A percentile compares a stretch with the other conserved stretches of the same genome.
Evolutionary conservation across 2,888 invertebrate species (phyloP).

Genomic region (Eupeodes luniger): DNA sequence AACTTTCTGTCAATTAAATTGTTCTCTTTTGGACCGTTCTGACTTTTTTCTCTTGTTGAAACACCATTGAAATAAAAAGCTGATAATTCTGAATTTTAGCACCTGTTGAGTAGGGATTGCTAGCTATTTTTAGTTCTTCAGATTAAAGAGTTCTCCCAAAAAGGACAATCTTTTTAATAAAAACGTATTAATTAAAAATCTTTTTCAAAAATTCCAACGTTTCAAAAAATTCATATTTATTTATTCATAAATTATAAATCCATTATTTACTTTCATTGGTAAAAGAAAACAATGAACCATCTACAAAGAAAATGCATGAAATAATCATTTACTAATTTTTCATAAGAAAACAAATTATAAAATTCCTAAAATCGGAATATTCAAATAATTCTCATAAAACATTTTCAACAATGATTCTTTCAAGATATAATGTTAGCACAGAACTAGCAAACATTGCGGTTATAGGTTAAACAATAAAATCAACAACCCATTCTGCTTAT

Average conservation of each 20-base stretch:
- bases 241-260: neutral
- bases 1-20: too few species aligned
- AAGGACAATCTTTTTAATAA: too few species aligned
- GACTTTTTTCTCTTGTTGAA: too few species aligned
- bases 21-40: too few species aligned
- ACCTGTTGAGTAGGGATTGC: too few species aligned
- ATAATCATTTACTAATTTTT: slow-evolving; percentile 24
- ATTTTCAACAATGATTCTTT: neutral
- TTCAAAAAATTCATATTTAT: neutral
- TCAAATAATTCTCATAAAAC: slow-evolving; percentile 11
- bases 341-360: slow-evolving; percentile 19
- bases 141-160: too few species aligned
- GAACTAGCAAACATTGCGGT: neutral
- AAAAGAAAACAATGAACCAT: neutral
- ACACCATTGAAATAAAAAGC: too few species aligned
- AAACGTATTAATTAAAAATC: too few species aligned
- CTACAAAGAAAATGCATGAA: neutral
- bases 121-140: too few species aligned
- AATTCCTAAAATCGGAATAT: slow-evolving; percentile 55
- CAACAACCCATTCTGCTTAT: neutral
- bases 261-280: neutral
- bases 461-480: neutral
- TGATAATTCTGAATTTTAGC: too few species aligned
- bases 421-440: slow-evolving; percentile 26
- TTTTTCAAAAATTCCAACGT: neutral